Percentiles rank a stretch among this genome's conserved stretches.
These are phyloP conservation scores for Tupiocoris notatus DNA, from an alignment of 2,888 invertebrate genomes.

Conservation along the genomic window DNA sequence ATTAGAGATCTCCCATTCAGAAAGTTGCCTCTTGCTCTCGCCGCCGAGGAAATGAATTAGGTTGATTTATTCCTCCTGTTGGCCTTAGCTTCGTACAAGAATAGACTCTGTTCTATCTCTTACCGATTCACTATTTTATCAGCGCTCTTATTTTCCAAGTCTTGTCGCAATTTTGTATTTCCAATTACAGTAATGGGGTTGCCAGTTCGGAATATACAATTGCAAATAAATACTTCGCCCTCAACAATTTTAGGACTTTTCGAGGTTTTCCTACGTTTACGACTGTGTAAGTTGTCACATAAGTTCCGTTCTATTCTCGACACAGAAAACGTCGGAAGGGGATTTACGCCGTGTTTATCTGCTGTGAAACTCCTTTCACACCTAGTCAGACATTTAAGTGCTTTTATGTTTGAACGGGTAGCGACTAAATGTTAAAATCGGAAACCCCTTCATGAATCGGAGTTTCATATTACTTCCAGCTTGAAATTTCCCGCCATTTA, in stretches of 20 bases:
- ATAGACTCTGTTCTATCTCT: not conserved
- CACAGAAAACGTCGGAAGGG: not conserved
- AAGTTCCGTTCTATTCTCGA: not conserved
- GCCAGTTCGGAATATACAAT: no score
- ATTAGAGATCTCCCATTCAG: not conserved
- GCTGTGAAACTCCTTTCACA: not conserved
- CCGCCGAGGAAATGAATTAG: conserved; percentile 20
- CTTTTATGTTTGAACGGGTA: no score
- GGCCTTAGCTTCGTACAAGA: not conserved
- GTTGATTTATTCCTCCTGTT: conserved; percentile 18
- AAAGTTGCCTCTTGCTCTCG: not conserved
- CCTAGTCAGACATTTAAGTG: not conserved
- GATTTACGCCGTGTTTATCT: not conserved
- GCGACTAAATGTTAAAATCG: no score
- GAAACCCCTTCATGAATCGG: no score
- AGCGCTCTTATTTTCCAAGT: not conserved
- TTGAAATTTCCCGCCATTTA: no score
- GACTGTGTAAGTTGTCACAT: no score
- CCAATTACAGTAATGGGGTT: no score
- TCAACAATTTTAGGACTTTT: no score
- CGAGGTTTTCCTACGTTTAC: no score
- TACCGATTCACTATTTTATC: not conserved
- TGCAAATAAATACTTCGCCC: no score
- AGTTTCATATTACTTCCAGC: no score
- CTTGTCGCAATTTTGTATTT: no score